phyloP scores from a whole-genome alignment of 2,888 invertebrate species.

The Sarcophaga caerulescens region DNA sequence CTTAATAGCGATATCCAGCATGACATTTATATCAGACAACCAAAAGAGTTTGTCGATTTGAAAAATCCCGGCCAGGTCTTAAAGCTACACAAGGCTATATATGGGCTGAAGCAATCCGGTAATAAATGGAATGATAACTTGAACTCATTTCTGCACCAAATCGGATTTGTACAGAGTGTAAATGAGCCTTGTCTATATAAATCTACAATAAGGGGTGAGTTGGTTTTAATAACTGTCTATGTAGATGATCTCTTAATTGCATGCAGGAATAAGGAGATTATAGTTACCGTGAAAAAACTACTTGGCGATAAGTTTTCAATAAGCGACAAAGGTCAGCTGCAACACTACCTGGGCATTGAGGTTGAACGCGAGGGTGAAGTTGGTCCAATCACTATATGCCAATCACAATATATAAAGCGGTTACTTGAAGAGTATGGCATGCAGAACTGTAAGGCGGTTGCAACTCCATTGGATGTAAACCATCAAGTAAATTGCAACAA shows the following conservation, averaged over 20 bases:
- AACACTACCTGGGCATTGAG: too few relatives aligned
- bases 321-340: too few relatives aligned
- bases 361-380: too few relatives aligned
- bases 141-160: slow-evolving; percentile 1
- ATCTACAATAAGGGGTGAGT: slow-evolving; percentile 3
- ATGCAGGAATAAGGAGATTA: too few relatives aligned
- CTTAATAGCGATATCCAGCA: slow-evolving; percentile 57
- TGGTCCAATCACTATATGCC: neutral
- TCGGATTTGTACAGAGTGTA: too few relatives aligned
- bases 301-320: too few relatives aligned
- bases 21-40: slow-evolving; percentile 53
- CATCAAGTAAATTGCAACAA: slow-evolving; percentile 1
- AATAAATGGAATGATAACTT: slow-evolving; percentile 30
- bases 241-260: too few relatives aligned
- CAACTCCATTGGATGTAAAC: neutral
- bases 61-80: slow-evolving; percentile 16
- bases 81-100: slow-evolving; percentile 61
- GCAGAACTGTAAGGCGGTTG: neutral
- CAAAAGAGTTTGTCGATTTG: neutral
- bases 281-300: too few relatives aligned
- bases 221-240: too few relatives aligned
- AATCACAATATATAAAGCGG: neutral
- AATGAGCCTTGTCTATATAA: too few relatives aligned
- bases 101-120: slow-evolving; percentile 70
- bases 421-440: slow-evolving; percentile 4